Evolutionary conservation across 2,888 invertebrate genomes (phyloP), one percentile per base, ranked within the genome.

Genomic region (Harpalus rubripes): DNA sequence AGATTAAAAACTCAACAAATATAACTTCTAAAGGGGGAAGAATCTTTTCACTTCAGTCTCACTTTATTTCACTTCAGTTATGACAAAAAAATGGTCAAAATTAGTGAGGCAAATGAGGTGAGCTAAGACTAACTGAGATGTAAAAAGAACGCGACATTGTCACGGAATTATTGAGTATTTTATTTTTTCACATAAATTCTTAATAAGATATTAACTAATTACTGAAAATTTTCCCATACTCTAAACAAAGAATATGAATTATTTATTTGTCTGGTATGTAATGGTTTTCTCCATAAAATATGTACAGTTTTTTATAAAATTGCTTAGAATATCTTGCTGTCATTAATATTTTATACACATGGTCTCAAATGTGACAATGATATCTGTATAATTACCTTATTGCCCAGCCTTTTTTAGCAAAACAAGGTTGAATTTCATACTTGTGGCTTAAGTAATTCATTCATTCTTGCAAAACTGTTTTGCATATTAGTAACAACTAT

Each of bases 181-280:
- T 2, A 22, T 22, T 5, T 4, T 32, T 32, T 32, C 12, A 52
- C 12, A 52, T 8, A 52, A 52, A 10, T 52, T 12, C 12, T 52
- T 52, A 74, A 74, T 74, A 39, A 68, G 68, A 18, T 44, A 7
- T 3, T 44, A 65, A 68, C 32, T 39, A 39, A 68, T 68, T 79
- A 68, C 32, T 81, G 15, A 68, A 58, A 72, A 82, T 82, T 82
- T 82, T 82, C 82, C 72, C 82, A 82, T 82, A 72, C 72, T 82
- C 56, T 58, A 74, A 68, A 74, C 72, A 74, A 74, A 74, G 44
- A 18, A 44, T 44, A 74, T 74, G 72, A 74, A 74, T 74, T 74
- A 74, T 74, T 74, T 74, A 74, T 74, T 74, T 63, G 22, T 74
- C 44, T 74, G 44, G 16, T 16, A 44, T 44, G 44, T 74, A 22